Evolutionary conservation across 2,888 invertebrate genomes (phyloP), one percentile per base, ranked within the genome.

Genomic region (Oxystoma pomonae): DNA sequence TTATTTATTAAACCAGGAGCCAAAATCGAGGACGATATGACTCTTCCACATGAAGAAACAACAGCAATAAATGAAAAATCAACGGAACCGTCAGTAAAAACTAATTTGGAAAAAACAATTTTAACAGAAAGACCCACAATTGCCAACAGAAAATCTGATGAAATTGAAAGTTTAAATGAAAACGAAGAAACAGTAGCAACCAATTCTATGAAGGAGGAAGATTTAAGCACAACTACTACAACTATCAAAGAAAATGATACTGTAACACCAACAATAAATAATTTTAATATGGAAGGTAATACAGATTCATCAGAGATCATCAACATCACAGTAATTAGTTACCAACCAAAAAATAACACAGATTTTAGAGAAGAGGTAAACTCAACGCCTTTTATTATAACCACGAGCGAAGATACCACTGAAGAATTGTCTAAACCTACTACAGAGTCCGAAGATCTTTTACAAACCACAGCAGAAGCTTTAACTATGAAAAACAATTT

Each of bases 321-420:
- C 53, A 73, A 72, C 59, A 69, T 71, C 16, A 68, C 72, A 1
- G 66, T 72, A 1, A 68, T 71, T 51, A 67, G 66, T 49, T 63
- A 60, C n/a, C 69, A 71, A 1, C 17, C 7, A 3, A 18, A 22
- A n/a, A 57, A 20, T 35, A 67, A 65, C 16, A 7, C 20, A 16
- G 5, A 3, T 35, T 12, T 7, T 7, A 35, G 12, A 35, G 3
- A 7, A 35, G 12, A 35, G 3, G 12, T 35, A 12, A 12, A 35
- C 3, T 77, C 80, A 16, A 72, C 75, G 5, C 77, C 81, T 16
- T 78, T 81, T 3, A 81, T 80, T 17, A 73, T 77, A 55, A 17
- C 16, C 16, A 19, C 22, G n/a, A 55, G 16, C 21, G 20, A 5
- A 9, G 70, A 75, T 58, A 72, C 76, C 52, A 57, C 72, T 50